Evolutionary conservation across 1,140 invertebrate species (phyloP).

Genomic region (Brachionus rubens): DNA sequence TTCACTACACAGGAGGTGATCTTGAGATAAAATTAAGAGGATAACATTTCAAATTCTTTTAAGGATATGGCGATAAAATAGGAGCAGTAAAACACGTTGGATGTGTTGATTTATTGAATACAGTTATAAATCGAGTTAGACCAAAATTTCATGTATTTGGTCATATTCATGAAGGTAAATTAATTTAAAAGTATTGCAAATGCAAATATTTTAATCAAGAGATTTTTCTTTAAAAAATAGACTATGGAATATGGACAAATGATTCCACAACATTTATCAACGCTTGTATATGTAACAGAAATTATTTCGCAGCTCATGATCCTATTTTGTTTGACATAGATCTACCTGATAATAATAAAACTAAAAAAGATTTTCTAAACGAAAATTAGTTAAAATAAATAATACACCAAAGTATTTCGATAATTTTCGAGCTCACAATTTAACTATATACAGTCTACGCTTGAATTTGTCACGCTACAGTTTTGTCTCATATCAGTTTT

Average conservation of each 20-base stretch:
- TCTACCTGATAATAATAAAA: not conserved
- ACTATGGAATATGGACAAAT: conserved; percentile 67
- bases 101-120: conserved; percentile 72
- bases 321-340: conserved; percentile 29
- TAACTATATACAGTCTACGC: too few relatives aligned
- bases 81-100: conserved; percentile 73
- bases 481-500: too few relatives aligned
- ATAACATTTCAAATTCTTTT: not conserved
- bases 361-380: not conserved
- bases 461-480: too few relatives aligned
- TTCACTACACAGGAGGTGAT: too few relatives aligned
- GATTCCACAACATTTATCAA: conserved; percentile 78
- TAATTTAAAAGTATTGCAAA: too few relatives aligned
- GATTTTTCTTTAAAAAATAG: conserved; percentile 49
- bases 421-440: too few relatives aligned
- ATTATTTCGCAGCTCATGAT: not conserved
- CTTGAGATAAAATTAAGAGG: too few relatives aligned
- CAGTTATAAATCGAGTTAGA: conserved; percentile 65
- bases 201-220: too few relatives aligned
- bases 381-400: not conserved
- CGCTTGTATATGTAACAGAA: conserved; percentile 69
- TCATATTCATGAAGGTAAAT: conserved; percentile 73
- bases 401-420: too few relatives aligned
- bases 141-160: conserved; percentile 83
- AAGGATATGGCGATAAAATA: conserved; percentile 68